phyloP scores from a whole-genome alignment of 1,140 invertebrate genomes.

The Manduca sexta region DNA sequence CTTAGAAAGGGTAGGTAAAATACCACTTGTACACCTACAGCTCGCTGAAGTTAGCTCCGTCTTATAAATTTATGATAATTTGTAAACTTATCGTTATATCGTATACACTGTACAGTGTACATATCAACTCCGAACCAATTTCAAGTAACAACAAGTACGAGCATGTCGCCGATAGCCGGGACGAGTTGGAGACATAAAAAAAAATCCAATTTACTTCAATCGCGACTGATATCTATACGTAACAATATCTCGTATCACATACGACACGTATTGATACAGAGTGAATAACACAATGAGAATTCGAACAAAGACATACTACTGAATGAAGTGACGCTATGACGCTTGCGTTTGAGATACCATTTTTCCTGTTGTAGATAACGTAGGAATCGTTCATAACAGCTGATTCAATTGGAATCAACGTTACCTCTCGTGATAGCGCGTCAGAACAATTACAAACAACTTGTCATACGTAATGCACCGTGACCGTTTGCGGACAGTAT shows the following conservation, averaged over 20 bases:
- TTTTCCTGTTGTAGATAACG: conserved; percentile 17
- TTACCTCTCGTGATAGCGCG: background rate
- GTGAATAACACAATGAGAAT: conserved; percentile 12
- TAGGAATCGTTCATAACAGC: conserved; percentile 3
- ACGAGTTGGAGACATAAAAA: no score
- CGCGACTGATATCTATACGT: background rate
- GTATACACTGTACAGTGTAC: no score
- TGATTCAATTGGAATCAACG: conserved; percentile 15
- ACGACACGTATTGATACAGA: background rate
- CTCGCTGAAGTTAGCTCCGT: no score
- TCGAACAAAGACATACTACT: conserved; percentile 7
- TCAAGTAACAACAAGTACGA: no score
- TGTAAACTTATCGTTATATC: no score
- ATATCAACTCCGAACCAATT: no score
- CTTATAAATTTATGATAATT: no score
- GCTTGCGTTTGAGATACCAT: conserved; percentile 11
- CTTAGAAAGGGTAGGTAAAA: no score
- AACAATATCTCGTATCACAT: conserved; percentile 2
- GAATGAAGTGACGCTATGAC: conserved; percentile 10
- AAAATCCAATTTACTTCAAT: no score
- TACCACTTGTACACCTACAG: no score
- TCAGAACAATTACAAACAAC: background rate
- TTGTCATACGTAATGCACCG: background rate
- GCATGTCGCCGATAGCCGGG: no score
- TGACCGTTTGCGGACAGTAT: no score